phyloP scores from a whole-genome alignment of 2,888 invertebrate species.

The Sphaeridia pumilis region DNA sequence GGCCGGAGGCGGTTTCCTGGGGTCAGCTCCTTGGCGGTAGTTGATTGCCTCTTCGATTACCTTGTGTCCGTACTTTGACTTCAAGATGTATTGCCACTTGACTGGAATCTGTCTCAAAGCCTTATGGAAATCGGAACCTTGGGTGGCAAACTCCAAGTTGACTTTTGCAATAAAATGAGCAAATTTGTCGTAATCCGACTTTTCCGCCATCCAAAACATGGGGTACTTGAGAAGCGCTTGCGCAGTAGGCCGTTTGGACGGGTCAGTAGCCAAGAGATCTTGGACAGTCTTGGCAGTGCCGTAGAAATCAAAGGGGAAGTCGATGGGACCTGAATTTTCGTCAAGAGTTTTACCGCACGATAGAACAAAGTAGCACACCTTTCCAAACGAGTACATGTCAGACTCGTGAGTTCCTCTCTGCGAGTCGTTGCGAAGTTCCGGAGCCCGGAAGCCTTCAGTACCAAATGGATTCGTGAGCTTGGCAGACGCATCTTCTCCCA shows the following conservation, averaged over 20 bases:
- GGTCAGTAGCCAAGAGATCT: not conserved
- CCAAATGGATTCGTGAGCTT: not conserved
- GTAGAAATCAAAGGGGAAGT: not conserved
- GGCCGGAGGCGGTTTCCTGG: no score
- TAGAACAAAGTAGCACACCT: not conserved
- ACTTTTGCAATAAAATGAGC: no score
- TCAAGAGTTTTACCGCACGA: no score
- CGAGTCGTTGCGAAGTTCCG: not conserved
- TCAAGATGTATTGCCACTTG: no score
- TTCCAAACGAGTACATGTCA: not conserved
- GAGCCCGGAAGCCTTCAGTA: not conserved
- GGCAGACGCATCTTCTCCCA: not conserved
- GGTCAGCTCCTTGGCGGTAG: no score
- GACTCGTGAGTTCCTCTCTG: not conserved
- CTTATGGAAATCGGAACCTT: no score
- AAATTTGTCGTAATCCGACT: no score
- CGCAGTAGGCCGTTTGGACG: not conserved
- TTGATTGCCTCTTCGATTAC: no score
- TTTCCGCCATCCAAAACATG: not conserved
- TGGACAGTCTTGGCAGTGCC: not conserved
- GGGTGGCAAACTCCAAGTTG: no score
- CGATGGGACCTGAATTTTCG: no score
- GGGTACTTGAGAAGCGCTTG: not conserved
- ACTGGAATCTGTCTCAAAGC: no score
- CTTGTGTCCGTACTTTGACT: no score